Conservation (phyloP, 2,888 invertebrate species). For the Eupithecia vulgata region DNA sequence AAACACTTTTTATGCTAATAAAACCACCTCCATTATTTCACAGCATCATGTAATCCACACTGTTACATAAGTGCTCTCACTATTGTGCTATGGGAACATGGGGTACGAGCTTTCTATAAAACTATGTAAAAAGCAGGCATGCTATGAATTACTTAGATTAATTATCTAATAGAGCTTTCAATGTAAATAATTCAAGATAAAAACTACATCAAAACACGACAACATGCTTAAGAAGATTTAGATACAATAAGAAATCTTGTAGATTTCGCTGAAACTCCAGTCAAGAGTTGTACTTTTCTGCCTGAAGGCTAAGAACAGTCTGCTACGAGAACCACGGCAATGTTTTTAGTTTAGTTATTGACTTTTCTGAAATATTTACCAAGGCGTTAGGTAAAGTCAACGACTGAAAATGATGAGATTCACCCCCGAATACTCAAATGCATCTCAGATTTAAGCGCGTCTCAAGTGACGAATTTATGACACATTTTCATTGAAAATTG, state of each 20-base stretch:
- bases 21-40: constrained; percentile 44
- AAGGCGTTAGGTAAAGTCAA: too few species aligned
- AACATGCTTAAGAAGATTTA: neutral
- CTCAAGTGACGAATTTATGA: too few species aligned
- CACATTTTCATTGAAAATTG: too few species aligned
- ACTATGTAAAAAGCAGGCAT: constrained; percentile 42
- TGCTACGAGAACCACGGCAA: neutral
- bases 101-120: constrained; percentile 59
- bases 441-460: too few species aligned
- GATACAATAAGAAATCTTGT: neutral
- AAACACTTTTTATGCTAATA: constrained; percentile 20
- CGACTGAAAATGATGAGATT: too few species aligned
- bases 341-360: neutral
- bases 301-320: neutral
- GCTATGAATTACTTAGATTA: constrained; percentile 12
- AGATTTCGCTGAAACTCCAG: neutral
- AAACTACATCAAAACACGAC: neutral
- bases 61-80: constrained; percentile 47
- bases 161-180: constrained; percentile 21
- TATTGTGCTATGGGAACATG: constrained; percentile 65
- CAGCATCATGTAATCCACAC: constrained; percentile 17
- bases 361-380: neutral
- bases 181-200: neutral
- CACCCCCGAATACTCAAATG: too few species aligned
- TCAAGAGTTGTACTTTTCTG: neutral